A percentile compares a stretch with the other conserved stretches of the same genome.
Conservation (phyloP, 2,888 invertebrate species). For the Steromphala cineraria region DNA sequence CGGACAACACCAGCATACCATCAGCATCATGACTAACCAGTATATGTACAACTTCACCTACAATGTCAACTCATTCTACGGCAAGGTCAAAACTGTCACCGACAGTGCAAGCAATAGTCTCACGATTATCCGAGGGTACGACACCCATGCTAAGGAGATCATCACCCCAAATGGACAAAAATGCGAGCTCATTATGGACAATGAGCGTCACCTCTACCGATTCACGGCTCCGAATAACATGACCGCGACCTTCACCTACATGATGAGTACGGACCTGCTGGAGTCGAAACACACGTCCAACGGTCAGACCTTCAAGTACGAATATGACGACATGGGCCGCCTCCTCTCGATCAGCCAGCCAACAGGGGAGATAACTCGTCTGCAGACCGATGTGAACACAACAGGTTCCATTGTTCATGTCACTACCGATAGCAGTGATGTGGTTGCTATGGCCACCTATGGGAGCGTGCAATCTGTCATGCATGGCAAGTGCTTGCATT, state of each 20-base stretch:
- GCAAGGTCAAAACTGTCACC: constrained; percentile 93
- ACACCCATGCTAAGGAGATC: constrained; percentile 86
- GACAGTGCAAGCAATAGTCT: constrained; percentile 93
- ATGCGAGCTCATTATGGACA: constrained; percentile 85
- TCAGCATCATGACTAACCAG: constrained; percentile 95
- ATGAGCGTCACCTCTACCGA: constrained; percentile 93
- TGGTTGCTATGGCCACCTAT: constrained; percentile 74
- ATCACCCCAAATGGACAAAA: constrained; percentile 65
- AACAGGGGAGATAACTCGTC: constrained; percentile 90
- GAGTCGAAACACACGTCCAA: constrained; percentile 78
- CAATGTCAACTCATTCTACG: constrained; percentile 96
- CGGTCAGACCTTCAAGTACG: constrained; percentile 88
- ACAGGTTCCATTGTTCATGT: constrained; percentile 74
- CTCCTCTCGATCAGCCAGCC: constrained; percentile 90
- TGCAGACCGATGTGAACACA: constrained; percentile 70
- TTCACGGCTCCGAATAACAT: constrained; percentile 92
- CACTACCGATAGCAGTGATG: constrained; percentile 73
- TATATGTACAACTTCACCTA: constrained; percentile 96
- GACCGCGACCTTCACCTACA: constrained; percentile 94
- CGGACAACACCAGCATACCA: constrained; percentile 96
- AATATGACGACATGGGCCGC: constrained; percentile 92
- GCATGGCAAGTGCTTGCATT: constrained; percentile 69
- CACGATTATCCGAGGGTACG: constrained; percentile 88
- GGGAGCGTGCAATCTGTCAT: constrained; percentile 74
- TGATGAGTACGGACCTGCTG: constrained; percentile 89